Conservation (phyloP, 2,888 invertebrate genomes). For the Ectobius pallidus region DNA sequence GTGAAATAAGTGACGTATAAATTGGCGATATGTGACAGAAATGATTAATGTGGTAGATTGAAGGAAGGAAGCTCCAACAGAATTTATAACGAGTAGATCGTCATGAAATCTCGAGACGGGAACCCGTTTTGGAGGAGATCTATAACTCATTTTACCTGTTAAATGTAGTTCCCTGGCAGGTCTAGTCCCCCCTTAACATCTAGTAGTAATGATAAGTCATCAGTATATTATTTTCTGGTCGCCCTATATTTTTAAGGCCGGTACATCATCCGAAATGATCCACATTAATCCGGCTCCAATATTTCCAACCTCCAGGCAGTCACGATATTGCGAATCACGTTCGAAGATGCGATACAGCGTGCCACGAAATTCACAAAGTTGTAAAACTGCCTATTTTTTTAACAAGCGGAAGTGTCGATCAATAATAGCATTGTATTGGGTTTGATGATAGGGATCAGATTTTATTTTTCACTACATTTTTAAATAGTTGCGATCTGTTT, state of each 20-base stretch:
- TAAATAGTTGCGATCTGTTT: no score
- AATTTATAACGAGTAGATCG: no score
- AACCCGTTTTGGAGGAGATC: neutral
- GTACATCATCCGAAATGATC: slow-evolving; percentile 17
- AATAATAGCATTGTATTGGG: no score
- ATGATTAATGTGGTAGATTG: no score
- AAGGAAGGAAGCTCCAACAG: no score
- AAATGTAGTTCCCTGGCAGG: neutral
- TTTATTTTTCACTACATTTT: no score
- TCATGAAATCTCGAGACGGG: no score
- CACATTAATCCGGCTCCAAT: slow-evolving; percentile 9
- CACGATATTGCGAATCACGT: slow-evolving; percentile 13
- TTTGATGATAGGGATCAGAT: no score
- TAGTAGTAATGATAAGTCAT: slow-evolving; percentile 5
- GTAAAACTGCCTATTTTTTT: no score
- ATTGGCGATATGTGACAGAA: no score
- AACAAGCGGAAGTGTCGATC: no score
- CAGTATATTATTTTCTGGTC: slow-evolving; percentile 13
- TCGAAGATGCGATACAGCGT: neutral
- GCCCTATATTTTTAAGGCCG: slow-evolving; percentile 9
- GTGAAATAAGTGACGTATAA: no score
- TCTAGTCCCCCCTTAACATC: neutral
- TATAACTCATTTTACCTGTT: neutral
- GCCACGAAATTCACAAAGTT: neutral
- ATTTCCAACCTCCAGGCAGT: neutral